Conservation (phyloP, 2,797 vertebrate species). For the Clamator glandarius region DNA sequence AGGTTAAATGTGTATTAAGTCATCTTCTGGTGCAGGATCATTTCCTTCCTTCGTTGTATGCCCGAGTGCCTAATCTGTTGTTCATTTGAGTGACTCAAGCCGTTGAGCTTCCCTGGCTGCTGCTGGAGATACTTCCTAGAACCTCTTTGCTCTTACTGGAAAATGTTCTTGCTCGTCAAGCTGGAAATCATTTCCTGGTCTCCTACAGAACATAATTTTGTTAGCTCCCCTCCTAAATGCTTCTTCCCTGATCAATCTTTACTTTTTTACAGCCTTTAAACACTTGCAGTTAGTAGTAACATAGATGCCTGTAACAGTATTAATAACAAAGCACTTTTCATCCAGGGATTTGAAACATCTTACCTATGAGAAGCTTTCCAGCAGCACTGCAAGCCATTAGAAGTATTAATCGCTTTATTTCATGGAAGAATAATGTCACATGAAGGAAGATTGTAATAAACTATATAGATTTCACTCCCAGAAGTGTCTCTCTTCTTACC, state of each 20-base stretch:
- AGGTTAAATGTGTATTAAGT: conserved; percentile 42
- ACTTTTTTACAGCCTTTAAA: conserved; percentile 18
- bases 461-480: neutral
- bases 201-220: conserved; percentile 39
- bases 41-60: conserved; percentile 59
- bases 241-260: conserved; percentile 11
- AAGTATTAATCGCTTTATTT: conserved; percentile 38
- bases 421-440: neutral
- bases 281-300: neutral
- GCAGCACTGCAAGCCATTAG: conserved; percentile 13
- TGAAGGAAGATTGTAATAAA: neutral
- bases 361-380: conserved; percentile 27
- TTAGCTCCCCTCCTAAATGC: neutral
- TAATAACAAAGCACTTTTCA: conserved; percentile 28
- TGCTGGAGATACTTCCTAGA: conserved; percentile 51
- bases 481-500: neutral
- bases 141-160: conserved; percentile 44
- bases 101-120: conserved; percentile 29
- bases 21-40: conserved; percentile 29
- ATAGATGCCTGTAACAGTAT: neutral
- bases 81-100: conserved; percentile 53
- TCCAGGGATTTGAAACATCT: neutral
- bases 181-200: conserved; percentile 46
- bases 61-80: conserved; percentile 25
- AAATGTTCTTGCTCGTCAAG: neutral